A percentile compares a stretch with the other conserved stretches of the same genome.
Evolutionary conservation across 2,113 vertebrate species (phyloP).

Genomic region (Paratilapia polleni): DNA sequence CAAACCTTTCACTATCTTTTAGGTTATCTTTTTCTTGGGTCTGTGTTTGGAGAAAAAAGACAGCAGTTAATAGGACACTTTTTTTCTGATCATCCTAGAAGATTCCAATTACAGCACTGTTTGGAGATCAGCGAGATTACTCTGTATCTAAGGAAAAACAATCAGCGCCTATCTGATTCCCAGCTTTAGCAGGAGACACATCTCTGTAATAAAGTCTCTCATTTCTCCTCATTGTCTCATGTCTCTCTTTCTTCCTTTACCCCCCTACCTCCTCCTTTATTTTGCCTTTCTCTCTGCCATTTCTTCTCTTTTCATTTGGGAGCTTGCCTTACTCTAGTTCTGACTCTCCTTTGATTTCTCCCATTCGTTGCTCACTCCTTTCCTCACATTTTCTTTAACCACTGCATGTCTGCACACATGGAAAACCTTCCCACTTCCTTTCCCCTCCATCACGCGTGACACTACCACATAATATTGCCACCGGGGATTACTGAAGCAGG

Average conservation of each 20-base stretch:
- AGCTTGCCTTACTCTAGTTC: not conserved
- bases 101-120: conserved; percentile 82
- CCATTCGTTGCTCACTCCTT: not conserved
- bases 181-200: conserved; percentile 67
- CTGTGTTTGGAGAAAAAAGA: conserved; percentile 66
- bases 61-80: conserved; percentile 63
- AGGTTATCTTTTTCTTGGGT: conserved; percentile 33
- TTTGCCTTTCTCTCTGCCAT: not conserved
- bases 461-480: conserved; percentile 6
- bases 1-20: conserved; percentile 34
- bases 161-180: conserved; percentile 83
- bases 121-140: conserved; percentile 81
- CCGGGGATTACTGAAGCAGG: conserved; percentile 36
- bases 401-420: not conserved
- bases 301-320: not conserved
- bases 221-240: conserved; percentile 48
- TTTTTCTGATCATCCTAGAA: conserved; percentile 73
- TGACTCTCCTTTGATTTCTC: not conserved
- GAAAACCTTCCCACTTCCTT: not conserved
- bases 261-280: conserved; percentile 14
- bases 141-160: conserved; percentile 82
- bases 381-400: not conserved
- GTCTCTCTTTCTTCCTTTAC: conserved; percentile 35
- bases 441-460: conserved; percentile 27
- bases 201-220: conserved; percentile 72